These are phyloP conservation scores for Pithys albifrons DNA, from an alignment of 2,113 vertebrate species.

Conservation along the genomic window DNA sequence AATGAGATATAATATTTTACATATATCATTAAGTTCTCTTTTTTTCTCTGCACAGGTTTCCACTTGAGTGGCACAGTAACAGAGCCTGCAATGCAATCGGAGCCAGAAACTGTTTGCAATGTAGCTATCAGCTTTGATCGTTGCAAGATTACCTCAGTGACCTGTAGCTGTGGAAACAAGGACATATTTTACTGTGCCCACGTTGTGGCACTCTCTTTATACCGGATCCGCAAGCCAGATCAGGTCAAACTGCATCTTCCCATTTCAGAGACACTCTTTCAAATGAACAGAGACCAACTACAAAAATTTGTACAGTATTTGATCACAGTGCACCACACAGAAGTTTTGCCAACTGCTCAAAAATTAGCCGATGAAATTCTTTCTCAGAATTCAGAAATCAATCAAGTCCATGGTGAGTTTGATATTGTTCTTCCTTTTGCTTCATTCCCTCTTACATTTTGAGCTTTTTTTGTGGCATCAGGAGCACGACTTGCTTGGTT, in stretches of 20 bases:
- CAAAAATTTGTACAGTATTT: conserved; percentile 99
- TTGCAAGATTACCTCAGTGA: conserved; percentile 99
- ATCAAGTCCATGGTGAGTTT: conserved; percentile 97
- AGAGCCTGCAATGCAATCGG: conserved; percentile 91
- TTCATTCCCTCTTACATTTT: background rate
- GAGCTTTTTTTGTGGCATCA: background rate
- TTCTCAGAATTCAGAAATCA: conserved; percentile 98
- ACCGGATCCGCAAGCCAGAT: conserved; percentile 96
- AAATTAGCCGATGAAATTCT: conserved; percentile 98
- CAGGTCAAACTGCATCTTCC: conserved; percentile 99
- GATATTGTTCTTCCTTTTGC: background rate
- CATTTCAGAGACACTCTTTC: conserved; percentile 98
- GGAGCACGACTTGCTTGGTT: background rate
- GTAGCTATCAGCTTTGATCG: conserved; percentile 99
- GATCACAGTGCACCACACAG: conserved; percentile 98
- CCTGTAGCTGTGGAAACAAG: conserved; percentile 98
- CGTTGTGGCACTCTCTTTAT: conserved; percentile 96
- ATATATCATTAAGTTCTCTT: background rate
- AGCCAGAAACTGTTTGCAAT: conserved; percentile 94
- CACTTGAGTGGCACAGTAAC: conserved; percentile 97
- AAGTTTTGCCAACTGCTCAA: conserved; percentile 97
- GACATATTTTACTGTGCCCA: conserved; percentile 99
- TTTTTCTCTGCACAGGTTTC: conserved; percentile 80
- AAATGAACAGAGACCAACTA: conserved; percentile 98
- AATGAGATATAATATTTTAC: background rate